These are phyloP conservation scores for Gymnocheta viridis DNA, from an alignment of 2,888 invertebrate species.

Conservation along the genomic window DNA sequence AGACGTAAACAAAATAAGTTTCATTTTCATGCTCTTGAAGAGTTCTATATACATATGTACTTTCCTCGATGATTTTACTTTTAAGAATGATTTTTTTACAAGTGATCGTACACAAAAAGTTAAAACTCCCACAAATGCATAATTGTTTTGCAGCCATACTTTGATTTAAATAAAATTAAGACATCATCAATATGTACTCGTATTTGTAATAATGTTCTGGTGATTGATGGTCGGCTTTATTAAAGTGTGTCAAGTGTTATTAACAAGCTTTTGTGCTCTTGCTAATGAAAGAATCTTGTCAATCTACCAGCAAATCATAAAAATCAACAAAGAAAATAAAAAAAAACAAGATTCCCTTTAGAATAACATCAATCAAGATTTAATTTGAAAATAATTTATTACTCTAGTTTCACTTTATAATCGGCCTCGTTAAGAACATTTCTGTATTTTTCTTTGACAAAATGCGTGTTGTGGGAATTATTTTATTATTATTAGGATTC, in stretches of 20 bases:
- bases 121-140: background rate
- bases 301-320: background rate
- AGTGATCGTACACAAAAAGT: background rate
- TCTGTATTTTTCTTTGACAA: background rate
- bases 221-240: background rate
- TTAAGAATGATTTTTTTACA: conserved; percentile 5
- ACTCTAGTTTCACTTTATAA: conserved; percentile 26
- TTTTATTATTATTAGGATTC: background rate
- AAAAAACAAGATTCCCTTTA: background rate
- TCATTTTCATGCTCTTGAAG: conserved; percentile 8
- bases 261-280: conserved; percentile 45
- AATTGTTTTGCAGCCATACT: background rate
- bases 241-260: conserved; percentile 23
- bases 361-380: background rate
- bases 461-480: conserved; percentile 3
- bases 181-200: background rate
- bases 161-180: conserved; percentile 25
- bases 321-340: conserved; percentile 51
- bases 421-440: conserved; percentile 34
- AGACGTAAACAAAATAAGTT: background rate
- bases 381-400: conserved; percentile 4
- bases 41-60: no score
- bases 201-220: background rate
- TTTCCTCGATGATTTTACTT: conserved; percentile 1
- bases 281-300: background rate